Conservation (phyloP, 2,888 invertebrate species). For the Noctua pronuba region DNA sequence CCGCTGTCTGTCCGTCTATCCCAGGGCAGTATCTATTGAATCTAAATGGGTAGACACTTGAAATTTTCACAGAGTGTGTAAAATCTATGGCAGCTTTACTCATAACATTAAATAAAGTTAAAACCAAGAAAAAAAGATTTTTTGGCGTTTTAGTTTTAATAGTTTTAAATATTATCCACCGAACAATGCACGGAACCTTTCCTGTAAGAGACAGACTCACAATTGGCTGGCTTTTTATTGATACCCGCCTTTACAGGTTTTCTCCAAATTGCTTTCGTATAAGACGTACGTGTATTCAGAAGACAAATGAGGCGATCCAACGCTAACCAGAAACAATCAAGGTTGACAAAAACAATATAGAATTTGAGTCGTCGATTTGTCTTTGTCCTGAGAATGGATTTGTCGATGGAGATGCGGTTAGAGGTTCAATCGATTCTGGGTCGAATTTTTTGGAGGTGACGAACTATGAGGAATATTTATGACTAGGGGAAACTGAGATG, state of each 20-base stretch:
- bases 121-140: neutral
- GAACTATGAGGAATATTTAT: neutral
- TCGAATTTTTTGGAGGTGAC: conserved; percentile 9
- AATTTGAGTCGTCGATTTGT: conserved; percentile 77
- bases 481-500: neutral
- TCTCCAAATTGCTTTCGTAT: conserved; percentile 68
- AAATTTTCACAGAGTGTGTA: neutral
- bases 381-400: conserved; percentile 71
- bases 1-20: neutral
- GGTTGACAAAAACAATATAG: conserved; percentile 73
- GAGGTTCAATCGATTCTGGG: conserved; percentile 35
- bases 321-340: conserved; percentile 72
- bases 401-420: conserved; percentile 61
- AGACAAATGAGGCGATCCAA: conserved; percentile 72
- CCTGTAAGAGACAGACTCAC: neutral
- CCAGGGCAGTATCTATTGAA: neutral
- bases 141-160: neutral
- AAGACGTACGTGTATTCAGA: conserved; percentile 59
- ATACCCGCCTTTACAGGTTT: conserved; percentile 63
- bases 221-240: conserved; percentile 46
- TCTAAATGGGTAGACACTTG: neutral
- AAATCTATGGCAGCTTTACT: neutral
- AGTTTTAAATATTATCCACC: neutral
- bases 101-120: neutral
- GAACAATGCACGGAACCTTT: neutral